Percentiles rank a stretch among this genome's conserved stretches.
These are phyloP conservation scores for Cryptotermes secundus DNA, from an alignment of 1,140 invertebrate genomes.

Conservation along the genomic window DNA sequence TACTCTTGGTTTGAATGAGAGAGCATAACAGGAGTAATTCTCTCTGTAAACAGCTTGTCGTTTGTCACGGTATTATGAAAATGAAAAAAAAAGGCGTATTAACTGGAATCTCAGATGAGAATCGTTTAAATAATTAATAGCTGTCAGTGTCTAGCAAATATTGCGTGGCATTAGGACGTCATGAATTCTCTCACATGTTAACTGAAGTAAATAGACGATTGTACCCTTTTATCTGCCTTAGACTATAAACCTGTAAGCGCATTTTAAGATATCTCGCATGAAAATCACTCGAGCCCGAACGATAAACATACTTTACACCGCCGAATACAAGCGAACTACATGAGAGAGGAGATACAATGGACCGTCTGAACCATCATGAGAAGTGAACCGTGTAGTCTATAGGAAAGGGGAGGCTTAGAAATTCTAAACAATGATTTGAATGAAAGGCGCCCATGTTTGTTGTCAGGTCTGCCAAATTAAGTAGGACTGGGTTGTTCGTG, in stretches of 20 bases:
- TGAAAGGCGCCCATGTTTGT: background rate
- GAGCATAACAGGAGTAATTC: too few relatives aligned
- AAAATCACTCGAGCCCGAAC: background rate
- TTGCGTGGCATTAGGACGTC: background rate
- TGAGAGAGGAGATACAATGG: background rate
- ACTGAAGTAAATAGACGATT: background rate
- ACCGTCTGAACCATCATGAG: background rate
- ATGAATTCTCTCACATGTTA: background rate
- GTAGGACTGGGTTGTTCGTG: background rate
- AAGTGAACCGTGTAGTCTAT: background rate
- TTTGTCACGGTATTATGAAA: background rate
- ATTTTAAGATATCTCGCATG: conserved; percentile 14
- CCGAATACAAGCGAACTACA: background rate
- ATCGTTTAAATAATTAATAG: background rate
- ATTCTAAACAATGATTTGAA: background rate
- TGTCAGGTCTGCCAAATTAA: background rate
- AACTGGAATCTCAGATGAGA: background rate
- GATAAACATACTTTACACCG: background rate
- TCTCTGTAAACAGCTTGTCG: background rate
- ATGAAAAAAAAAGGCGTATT: background rate
- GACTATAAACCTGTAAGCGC: background rate
- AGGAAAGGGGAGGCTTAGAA: conserved; percentile 1
- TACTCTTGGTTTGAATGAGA: too few relatives aligned
- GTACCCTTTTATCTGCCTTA: conserved; percentile 7
- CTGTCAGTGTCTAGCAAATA: background rate